Conservation (phyloP, 2,113 vertebrate species). For the Pelmatolapia mariae region DNA sequence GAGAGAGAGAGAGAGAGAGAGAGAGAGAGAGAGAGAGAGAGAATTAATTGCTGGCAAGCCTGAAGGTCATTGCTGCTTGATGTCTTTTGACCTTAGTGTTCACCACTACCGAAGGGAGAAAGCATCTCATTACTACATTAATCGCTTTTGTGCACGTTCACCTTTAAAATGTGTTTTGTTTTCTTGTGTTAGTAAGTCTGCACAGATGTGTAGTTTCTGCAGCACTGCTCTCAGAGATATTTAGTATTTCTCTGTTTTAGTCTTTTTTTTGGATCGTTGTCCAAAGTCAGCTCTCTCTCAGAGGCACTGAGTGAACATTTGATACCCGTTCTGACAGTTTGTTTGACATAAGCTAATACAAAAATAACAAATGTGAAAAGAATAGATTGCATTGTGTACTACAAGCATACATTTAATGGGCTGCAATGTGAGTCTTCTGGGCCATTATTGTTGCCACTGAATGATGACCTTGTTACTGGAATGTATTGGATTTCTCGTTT, state of each 20-base stretch:
- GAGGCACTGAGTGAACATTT: background rate
- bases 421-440: background rate
- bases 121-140: conserved; percentile 18
- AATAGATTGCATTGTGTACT: background rate
- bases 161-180: background rate
- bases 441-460: background rate
- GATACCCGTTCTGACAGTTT: background rate
- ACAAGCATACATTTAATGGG: background rate
- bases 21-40: background rate
- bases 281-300: background rate
- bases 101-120: background rate
- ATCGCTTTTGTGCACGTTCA: background rate
- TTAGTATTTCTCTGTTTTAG: background rate
- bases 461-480: conserved; percentile 31
- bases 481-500: background rate
- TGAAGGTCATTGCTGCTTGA: conserved; percentile 12
- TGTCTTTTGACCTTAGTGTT: conserved; percentile 23
- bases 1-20: no score
- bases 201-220: background rate
- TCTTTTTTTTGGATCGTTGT: background rate
- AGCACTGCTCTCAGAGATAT: background rate
- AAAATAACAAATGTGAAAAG: background rate
- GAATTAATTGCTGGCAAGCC: background rate
- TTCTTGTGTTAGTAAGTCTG: background rate
- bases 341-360: background rate